Base-by-base conservation (phyloP, 2,113 vertebrate species). In the Dasypus novemcinctus region DNA sequence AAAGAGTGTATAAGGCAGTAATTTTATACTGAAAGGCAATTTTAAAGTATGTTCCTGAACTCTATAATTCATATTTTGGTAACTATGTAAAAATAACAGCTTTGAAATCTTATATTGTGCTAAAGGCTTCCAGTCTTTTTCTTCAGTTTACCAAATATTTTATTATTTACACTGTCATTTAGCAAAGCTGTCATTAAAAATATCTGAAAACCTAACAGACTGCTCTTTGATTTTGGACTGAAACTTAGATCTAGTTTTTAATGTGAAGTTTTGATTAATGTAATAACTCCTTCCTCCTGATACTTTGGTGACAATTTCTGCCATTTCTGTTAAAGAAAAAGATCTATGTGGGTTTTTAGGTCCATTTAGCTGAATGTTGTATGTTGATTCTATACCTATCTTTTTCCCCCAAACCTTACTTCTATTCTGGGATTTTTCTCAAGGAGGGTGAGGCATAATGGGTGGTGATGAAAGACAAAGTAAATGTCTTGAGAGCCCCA, bases 131-230 rank as follows among this genome's bases (percentile, higher is more conserved):
- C 38, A 23, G 92, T 90, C 75, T 90, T 17, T 74, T 94, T 93
- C 64, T 92, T 94, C 25, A 81, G 38, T 82, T 90, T 13, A 86
- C 23, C 49, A 74, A 86, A 13, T 27, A 59, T 27, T 79, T 46
- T 69, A 83, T 59, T 80, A 92, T 20, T 79, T 72, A 88, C 4
- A 63, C 64, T 52, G 78, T 29, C 57, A 46, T 72, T 91, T 87
- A 49, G 69, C 86, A 95, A 95, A 94, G 43, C 4, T 93, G 84
- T 90, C 59, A 91, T 31, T 29, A 76, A 87, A 85, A 81, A 61
- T 84, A 89, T 54, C 29, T 64, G 46, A 93, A 87, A 74, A 33
- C 7, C 20, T 41, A 91, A 86, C 13, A 94, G 78, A 82, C 0
- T 76, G 41, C 54, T 6, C 88, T 96, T 66, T 69, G 72, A 89